Evolutionary conservation across 2,888 invertebrate genomes (phyloP), one percentile per base, ranked within the genome.

Genomic region (Synergus japonicus): DNA sequence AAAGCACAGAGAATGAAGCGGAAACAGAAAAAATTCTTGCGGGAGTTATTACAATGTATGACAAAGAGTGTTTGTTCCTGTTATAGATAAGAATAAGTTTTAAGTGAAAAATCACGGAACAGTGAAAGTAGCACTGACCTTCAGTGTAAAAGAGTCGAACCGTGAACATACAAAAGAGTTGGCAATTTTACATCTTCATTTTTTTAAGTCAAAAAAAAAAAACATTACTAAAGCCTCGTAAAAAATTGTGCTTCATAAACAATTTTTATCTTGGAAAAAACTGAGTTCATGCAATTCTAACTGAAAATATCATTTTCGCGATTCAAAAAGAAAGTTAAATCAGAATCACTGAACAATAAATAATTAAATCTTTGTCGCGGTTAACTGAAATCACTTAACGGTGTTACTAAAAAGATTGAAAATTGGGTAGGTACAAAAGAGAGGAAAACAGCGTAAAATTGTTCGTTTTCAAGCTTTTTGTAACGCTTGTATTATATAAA

Each of bases 111-210:
- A 73, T 54, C 49, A 54, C 41, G 54, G 29, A 54, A 54, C 15
- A 54, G 37, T 69, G 46, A 73, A 49, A 54, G n/a, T 73, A 29
- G 8, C 12, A 13, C 18, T 37, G 22, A n/a, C 73, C 73, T 73
- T 73, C 49, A 49, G 49, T 73, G 4, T 54, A 73, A 54, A 54
- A 37, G 41, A 73, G 10, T 54, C 10, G 54, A 54, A 73, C 73
- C 54, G 37, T 73, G 73, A 73, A 54, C n/a, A 73, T 5, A 73
- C 10, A 54, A 73, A n/a, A 37, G 37, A 9, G 37, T 37, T 54
- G 54, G 18, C n/a, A 73, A 15, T 37, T 18, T 41, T 54, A 22
- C 54, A 7, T 22, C 46, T 37, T 49, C 2, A 29, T 29, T 69
- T 37, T 69, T 37, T 69, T 46, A 49, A 43, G 22, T 67, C 8